A percentile compares a stretch with the other conserved stretches of the same genome.
Evolutionary conservation across 2,797 vertebrate species (phyloP).

Genomic region (Smutsia temminckii): DNA sequence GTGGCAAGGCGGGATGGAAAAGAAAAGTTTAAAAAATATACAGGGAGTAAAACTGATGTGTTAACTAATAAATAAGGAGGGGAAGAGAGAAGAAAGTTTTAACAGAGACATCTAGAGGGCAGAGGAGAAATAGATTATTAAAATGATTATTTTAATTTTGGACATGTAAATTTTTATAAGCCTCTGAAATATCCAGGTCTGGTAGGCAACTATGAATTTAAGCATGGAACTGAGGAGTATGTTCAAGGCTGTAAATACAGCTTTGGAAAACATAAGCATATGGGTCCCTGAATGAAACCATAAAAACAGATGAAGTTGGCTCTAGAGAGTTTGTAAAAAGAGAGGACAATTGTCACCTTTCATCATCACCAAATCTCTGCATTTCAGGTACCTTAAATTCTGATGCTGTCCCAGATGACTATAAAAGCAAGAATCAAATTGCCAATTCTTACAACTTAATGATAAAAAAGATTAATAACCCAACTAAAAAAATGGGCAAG

Average conservation of each 20-base stretch:
- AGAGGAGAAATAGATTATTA: not conserved
- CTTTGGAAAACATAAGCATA: not conserved
- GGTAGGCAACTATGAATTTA: not conserved
- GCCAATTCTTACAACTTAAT: not conserved
- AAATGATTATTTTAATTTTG: not conserved
- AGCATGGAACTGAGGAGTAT: not conserved
- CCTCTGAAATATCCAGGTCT: not conserved
- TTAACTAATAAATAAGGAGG: not conserved
- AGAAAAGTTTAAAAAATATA: not conserved
- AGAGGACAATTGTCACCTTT: not conserved
- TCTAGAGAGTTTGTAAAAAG: not conserved
- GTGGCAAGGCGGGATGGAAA: not conserved
- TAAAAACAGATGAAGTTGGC: not conserved
- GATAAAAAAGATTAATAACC: constrained; percentile 19
- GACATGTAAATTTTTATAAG: constrained; percentile 1
- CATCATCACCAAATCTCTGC: not conserved
- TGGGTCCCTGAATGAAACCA: not conserved
- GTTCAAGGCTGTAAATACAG: not conserved
- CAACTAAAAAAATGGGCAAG: not conserved
- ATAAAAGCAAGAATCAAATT: constrained; percentile 24
- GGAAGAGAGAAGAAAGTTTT: constrained; percentile 12
- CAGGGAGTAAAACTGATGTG: not conserved
- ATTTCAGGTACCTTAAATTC: not conserved
- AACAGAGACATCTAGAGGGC: not conserved
- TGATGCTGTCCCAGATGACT: not conserved